These are phyloP conservation scores for Hydrotaea diabolus DNA, from an alignment of 2,888 invertebrate genomes.

Conservation along the genomic window DNA sequence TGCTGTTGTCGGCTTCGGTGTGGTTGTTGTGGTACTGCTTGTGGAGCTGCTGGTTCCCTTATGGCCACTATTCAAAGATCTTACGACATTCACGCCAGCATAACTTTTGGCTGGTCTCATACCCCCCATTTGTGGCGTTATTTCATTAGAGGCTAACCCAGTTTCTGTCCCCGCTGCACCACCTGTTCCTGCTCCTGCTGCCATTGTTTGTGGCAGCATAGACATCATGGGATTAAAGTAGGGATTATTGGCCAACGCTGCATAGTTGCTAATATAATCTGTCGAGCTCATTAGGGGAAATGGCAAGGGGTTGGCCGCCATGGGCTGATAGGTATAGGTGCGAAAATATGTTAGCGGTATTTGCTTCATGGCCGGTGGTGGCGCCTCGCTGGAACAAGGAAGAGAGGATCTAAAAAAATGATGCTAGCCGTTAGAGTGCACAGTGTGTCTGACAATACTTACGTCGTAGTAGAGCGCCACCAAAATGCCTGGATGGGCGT, in stretches of 20 bases:
- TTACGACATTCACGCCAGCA: constrained; percentile 38
- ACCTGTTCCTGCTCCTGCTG: background rate
- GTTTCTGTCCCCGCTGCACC: constrained; percentile 8
- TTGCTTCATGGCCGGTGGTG: constrained; percentile 74
- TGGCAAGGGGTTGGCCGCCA: constrained; percentile 72
- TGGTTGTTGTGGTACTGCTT: constrained; percentile 63
- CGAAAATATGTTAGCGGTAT: constrained; percentile 79
- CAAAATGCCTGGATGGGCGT: constrained; percentile 71
- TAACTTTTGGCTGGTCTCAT: constrained; percentile 44
- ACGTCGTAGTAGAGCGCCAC: constrained; percentile 75
- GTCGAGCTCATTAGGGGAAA: constrained; percentile 70
- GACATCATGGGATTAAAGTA: constrained; percentile 65
- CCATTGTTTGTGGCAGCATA: constrained; percentile 23
- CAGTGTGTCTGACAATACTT: too few relatives aligned
- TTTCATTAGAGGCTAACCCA: constrained; percentile 30
- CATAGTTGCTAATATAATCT: constrained; percentile 59
- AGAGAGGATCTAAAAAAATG: constrained; percentile 22
- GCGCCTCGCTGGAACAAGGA: constrained; percentile 70
- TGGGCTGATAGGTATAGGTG: constrained; percentile 78
- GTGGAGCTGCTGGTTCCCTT: constrained; percentile 54
- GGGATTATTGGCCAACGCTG: constrained; percentile 37
- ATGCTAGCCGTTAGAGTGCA: too few relatives aligned
- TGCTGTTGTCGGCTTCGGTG: constrained; percentile 56
- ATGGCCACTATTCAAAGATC: constrained; percentile 56
- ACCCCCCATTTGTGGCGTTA: background rate